Base-by-base conservation (phyloP, 53 echinoderm and acorn worm genomes). In the Patiria pectinifera region DNA sequence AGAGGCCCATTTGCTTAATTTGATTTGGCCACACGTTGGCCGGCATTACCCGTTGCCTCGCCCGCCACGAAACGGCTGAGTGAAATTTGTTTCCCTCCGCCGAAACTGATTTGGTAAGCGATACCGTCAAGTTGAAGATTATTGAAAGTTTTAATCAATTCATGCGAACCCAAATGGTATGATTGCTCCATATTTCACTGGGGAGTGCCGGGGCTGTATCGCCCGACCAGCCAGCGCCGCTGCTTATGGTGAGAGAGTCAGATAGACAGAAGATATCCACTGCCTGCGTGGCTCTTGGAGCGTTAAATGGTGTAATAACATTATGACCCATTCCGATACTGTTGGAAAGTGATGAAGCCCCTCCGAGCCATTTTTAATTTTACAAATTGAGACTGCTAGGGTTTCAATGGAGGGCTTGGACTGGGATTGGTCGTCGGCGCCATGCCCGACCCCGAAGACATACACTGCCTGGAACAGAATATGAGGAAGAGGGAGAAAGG, bases 81-180 rank as follows among this genome's bases (percentile, higher is more conserved):
- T 53, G 85, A 87, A 92, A 92, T 81, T 86, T 78, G 82, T 92
- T 86, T 81, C 92, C 82, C 86, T 80, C 78, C 88, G 88, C 77
- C 78, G 53, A 22, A 78, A 78, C 92, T 87, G 92, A 92, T 92
- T 92, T 92, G 81, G 95, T 93, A 95, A 95, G 89, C 89, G 95
- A 95, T 95, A 95, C 95, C 91, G 93, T 82, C 87, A 93, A 92
- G 93, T 92, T 93, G 92, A 86, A 91, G 95, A 95, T 95, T 95
- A 95, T 93, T 95, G 92, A 93, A 93, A 92, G 95, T 93, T 93
- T 93, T 95, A 95, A 95, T 95, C 95, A 95, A 95, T 91, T 95
- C 95, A 93, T 95, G 93, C 95, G 92, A 84, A 85, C 92, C 92
- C 93, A 93, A 95, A 95, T 92, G 95, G 95, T 91, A 92, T 95